phyloP scores from a whole-genome alignment of 2,888 invertebrate species.

The Acrobasis suavella region DNA sequence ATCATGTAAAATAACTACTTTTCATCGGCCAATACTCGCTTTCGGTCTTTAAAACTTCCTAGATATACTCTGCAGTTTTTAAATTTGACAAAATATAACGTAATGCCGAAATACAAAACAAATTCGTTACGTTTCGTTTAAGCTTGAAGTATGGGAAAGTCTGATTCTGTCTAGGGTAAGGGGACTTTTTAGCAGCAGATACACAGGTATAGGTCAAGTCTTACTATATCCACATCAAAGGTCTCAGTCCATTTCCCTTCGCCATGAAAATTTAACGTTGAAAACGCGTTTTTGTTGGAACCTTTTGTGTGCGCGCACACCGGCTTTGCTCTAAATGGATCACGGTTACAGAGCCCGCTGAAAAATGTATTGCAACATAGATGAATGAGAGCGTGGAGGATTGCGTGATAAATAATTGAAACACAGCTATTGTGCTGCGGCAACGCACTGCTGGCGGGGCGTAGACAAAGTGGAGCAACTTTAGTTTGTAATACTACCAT shows the following conservation, averaged over 20 bases:
- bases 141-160: too few species aligned
- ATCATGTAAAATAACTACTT: too few species aligned
- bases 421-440: constrained; percentile 41
- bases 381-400: constrained; percentile 58
- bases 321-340: constrained; percentile 37
- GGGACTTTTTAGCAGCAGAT: too few species aligned
- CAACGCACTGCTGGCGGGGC: constrained; percentile 20
- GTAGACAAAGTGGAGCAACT: too few species aligned
- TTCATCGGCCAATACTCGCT: too few species aligned
- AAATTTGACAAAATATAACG: too few species aligned
- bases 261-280: constrained; percentile 28
- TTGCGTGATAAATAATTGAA: constrained; percentile 63
- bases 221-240: constrained; percentile 7
- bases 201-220: not conserved
- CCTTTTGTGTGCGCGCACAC: constrained; percentile 32
- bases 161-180: too few species aligned
- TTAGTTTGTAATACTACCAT: too few species aligned
- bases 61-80: too few species aligned
- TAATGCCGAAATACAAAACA: too few species aligned
- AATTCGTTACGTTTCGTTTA: too few species aligned
- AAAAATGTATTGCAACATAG: constrained; percentile 61
- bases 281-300: constrained; percentile 31
- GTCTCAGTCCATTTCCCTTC: constrained; percentile 6
- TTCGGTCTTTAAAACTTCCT: too few species aligned
- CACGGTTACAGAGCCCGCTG: constrained; percentile 40